Evolutionary conservation across 2,888 invertebrate genomes (phyloP), one percentile per base, ranked within the genome.

Genomic region (Orthosia cruda): DNA sequence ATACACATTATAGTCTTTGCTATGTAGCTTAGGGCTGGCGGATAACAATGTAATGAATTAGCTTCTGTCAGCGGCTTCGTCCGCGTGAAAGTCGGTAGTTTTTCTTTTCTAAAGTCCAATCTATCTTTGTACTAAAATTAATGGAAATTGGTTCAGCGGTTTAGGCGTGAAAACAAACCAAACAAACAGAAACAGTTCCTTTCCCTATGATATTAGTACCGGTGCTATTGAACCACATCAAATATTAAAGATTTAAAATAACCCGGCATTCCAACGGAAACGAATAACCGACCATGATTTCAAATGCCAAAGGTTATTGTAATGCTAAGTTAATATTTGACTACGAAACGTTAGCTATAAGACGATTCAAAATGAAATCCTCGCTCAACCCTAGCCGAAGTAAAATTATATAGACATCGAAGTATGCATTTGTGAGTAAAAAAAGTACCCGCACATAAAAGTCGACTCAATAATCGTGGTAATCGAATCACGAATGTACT

Each of bases 401-500:
- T 87, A 71, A 73, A 84, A 77, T 78, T 83, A 85, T 80, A 85
- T 83, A 86, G 80, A 84, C 82, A 74, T 81, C 77, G 62, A 71
- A 80, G 75, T 82, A 81, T 87, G 85, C 81, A 85, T 83, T 88
- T 80, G 84, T 85, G 26, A 75, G 75, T 85, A 88, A 85, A 90
- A 86, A 89, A 89, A 90, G 71, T 70, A 69, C 81, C 78, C 79
- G 81, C 86, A 86, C 87, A 80, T 87, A 85, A 83, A 86, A 88
- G 80, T 85, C 88, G 88, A 87, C 87, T 89, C 89, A 88, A 91
- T 91, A 90, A 92, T 93, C 87, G 88, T 87, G 80, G 88, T 92
- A 93, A 94, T 94, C 90, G 90, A 93, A 93, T 93, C 91, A 92
- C 91, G 91, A 89, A 83, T 84, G 80, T 77, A 76, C 76, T 89